phyloP scores from a whole-genome alignment of 1,140 invertebrate species.

The Tetramorium parvispinum region DNA sequence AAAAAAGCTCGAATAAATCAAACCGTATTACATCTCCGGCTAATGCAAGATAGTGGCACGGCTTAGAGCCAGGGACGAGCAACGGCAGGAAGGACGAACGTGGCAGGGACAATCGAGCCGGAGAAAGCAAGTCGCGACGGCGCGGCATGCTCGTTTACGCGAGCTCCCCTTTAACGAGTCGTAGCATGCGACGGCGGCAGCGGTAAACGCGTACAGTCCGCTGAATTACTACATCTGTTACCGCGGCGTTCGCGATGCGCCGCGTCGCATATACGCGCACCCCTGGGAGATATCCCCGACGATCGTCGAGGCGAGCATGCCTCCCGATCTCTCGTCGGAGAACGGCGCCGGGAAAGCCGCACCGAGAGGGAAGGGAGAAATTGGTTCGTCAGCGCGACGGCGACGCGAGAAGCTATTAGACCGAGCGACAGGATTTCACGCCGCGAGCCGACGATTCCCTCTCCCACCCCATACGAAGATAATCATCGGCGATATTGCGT shows the following conservation, averaged over 20 bases:
- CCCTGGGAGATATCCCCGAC: conserved; percentile 25
- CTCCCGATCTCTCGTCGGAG: conserved; percentile 16
- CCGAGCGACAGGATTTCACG: conserved; percentile 34
- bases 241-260: conserved; percentile 20
- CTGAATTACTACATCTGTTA: conserved; percentile 71
- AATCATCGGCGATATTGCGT: conserved; percentile 54
- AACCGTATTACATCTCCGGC: conserved; percentile 68
- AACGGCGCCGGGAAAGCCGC: conserved; percentile 25
- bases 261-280: conserved; percentile 12
- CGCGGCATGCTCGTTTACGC: conserved; percentile 53
- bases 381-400: conserved; percentile 45
- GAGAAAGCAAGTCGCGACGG: conserved; percentile 46
- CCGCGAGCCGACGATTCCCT: not conserved
- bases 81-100: conserved; percentile 34
- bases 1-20: conserved; percentile 80
- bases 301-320: conserved; percentile 54
- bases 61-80: conserved; percentile 32
- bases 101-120: no score
- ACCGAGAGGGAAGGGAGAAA: conserved; percentile 16
- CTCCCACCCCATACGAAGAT: not conserved
- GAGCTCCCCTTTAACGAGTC: conserved; percentile 70
- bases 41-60: conserved; percentile 52
- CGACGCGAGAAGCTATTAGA: conserved; percentile 36
- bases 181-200: conserved; percentile 27
- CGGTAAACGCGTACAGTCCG: conserved; percentile 28